Base-by-base conservation (phyloP, 2,888 invertebrate species). In the Andrena dorsata region DNA sequence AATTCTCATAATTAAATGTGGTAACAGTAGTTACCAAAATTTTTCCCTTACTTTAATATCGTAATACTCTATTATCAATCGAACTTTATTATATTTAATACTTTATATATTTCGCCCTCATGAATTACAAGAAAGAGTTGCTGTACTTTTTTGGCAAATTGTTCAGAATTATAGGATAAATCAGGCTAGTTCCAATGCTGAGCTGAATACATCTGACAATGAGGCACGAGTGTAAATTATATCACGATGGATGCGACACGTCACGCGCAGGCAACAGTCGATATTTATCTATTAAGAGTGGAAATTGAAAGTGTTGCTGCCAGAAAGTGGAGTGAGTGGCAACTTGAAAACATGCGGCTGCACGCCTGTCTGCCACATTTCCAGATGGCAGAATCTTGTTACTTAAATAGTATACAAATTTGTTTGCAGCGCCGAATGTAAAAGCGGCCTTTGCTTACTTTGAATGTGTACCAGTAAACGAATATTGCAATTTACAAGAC, bases 211-310 rank as follows among this genome's bases (percentile, higher is more conserved):
- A 86, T 90, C 82, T 85, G 87, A n/a, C n/a, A n/a, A n/a, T n/a
- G n/a, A 84, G 85, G 84, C 81, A 83, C 80, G 82, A 47, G 71
- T 80, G 79, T 80, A 89, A 90, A 89, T 88, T 86, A 86, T 85
- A 79, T 89, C 84, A 84, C 76, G 82, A 58, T 80, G 82, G 82
- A 89, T 89, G 80, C 78, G 86, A 64, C 82, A 81, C 82, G 90
- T 91, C 89, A 90, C 88, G 86, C 85, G 83, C 89, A 91, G 88
- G 76, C 76, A 84, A 72, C 86, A 76, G 70, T 69, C 81, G 82
- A 83, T 87, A 86, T 85, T 82, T 80, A 72, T 73, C 76, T 53
- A 77, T 78, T 76, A 64, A 66, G 41, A 58, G 61, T 76, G 81
- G 66, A 77, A 80, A 83, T 85, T 77, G 81, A 82, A 79, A 71